Conservation (phyloP, 2,113 vertebrate genomes). For the Laterallus jamaicensis region DNA sequence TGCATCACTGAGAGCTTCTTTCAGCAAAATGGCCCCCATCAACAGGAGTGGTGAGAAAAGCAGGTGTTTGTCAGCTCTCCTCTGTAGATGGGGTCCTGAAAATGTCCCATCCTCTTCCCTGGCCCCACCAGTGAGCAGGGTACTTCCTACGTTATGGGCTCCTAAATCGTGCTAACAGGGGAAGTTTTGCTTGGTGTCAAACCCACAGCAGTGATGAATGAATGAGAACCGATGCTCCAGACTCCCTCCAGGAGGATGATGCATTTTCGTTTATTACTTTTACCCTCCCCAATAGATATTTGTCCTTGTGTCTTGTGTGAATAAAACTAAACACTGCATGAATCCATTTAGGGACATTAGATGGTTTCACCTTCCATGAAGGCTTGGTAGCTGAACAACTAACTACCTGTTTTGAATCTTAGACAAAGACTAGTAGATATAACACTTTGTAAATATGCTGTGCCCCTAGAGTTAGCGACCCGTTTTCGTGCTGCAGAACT, state of each 20-base stretch:
- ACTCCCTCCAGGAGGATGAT: not conserved
- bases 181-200: not conserved
- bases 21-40: not conserved
- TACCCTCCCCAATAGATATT: accelerated
- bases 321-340: constrained; percentile 15
- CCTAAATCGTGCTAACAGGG: accelerated
- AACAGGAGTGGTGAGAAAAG: not conserved
- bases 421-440: not conserved
- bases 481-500: not conserved
- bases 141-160: not conserved
- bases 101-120: not conserved
- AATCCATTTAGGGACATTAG: constrained; percentile 6
- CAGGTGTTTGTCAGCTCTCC: not conserved
- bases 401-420: constrained; percentile 13
- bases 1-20: not conserved
- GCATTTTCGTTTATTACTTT: not conserved
- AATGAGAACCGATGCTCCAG: not conserved
- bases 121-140: not conserved
- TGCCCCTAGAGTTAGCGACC: not conserved
- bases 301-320: not conserved
- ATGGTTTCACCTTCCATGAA: constrained; percentile 74
- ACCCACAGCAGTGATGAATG: not conserved
- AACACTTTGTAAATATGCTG: not conserved
- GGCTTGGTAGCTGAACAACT: constrained; percentile 49
- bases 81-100: not conserved